Percentiles rank a stretch among this genome's conserved stretches.
These are phyloP conservation scores for Rutpela maculata DNA, from an alignment of 2,888 invertebrate genomes.

Conservation along the genomic window DNA sequence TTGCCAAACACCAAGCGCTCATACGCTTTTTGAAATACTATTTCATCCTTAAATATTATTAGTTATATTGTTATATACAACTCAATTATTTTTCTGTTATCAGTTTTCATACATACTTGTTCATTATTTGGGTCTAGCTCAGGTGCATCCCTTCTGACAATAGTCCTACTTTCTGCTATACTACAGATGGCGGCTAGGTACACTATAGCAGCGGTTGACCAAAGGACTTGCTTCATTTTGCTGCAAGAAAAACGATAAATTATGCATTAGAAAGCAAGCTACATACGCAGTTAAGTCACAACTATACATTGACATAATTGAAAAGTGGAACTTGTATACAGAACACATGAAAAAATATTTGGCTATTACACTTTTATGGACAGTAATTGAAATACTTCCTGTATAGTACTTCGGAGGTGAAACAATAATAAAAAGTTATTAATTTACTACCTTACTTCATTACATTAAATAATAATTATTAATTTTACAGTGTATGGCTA, in stretches of 20 bases:
- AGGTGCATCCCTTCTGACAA: conserved; percentile 66
- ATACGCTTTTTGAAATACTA: too few relatives aligned
- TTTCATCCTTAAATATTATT: too few relatives aligned
- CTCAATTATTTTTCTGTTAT: background rate
- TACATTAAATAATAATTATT: background rate
- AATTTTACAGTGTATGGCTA: background rate
- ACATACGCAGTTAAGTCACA: conserved; percentile 27
- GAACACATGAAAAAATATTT: too few relatives aligned
- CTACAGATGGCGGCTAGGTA: conserved; percentile 63
- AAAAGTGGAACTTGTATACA: background rate
- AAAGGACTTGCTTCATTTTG: conserved; percentile 68
- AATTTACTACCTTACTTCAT: background rate
- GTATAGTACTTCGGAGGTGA: background rate
- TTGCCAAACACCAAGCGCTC: too few relatives aligned
- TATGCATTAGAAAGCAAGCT: conserved; percentile 45
- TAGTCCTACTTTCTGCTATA: conserved; percentile 64
- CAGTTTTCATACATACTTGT: conserved; percentile 44
- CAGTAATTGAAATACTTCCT: background rate
- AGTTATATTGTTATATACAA: background rate
- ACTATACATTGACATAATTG: background rate
- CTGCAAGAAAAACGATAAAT: conserved; percentile 60
- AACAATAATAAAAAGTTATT: background rate
- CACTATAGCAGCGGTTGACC: conserved; percentile 62
- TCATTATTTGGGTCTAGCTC: conserved; percentile 46
- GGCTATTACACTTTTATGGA: background rate